Conservation (phyloP, 2,797 vertebrate genomes). For the Nannoperca australis region DNA sequence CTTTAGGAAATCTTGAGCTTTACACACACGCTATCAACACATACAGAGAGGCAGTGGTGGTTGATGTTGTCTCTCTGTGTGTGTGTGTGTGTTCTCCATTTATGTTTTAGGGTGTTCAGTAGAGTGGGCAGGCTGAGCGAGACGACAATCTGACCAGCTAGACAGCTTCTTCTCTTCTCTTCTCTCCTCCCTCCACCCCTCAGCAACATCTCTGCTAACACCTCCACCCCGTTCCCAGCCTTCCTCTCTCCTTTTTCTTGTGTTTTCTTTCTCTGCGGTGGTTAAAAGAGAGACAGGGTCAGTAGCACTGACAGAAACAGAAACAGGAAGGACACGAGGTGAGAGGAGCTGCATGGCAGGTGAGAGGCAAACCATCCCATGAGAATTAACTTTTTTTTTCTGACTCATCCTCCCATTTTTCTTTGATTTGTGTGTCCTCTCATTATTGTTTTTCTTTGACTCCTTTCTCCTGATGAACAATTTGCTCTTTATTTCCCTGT, state of each 20-base stretch:
- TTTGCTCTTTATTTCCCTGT: constrained; percentile 7
- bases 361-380: constrained; percentile 58
- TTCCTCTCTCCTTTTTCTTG: constrained; percentile 38
- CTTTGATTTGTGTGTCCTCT: neutral
- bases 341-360: constrained; percentile 69
- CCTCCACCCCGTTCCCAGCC: constrained; percentile 51
- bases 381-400: constrained; percentile 34
- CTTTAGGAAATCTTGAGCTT: constrained; percentile 38
- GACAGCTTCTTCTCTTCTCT: constrained; percentile 31
- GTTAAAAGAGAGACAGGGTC: constrained; percentile 60
- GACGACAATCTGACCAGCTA: constrained; percentile 59
- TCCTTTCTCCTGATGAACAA: neutral
- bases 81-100: constrained; percentile 33
- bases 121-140: constrained; percentile 56
- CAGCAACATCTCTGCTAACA: constrained; percentile 54
- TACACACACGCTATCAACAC: constrained; percentile 2
- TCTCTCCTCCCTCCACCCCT: constrained; percentile 32
- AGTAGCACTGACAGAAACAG: constrained; percentile 57
- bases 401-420: constrained; percentile 35
- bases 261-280: constrained; percentile 40
- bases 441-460: neutral
- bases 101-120: constrained; percentile 45
- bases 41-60: constrained; percentile 11
- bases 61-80: constrained; percentile 7
- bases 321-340: constrained; percentile 68